These are phyloP conservation scores for Odontocolon sp. DNA, from an alignment of 2,888 invertebrate species.

Conservation along the genomic window DNA sequence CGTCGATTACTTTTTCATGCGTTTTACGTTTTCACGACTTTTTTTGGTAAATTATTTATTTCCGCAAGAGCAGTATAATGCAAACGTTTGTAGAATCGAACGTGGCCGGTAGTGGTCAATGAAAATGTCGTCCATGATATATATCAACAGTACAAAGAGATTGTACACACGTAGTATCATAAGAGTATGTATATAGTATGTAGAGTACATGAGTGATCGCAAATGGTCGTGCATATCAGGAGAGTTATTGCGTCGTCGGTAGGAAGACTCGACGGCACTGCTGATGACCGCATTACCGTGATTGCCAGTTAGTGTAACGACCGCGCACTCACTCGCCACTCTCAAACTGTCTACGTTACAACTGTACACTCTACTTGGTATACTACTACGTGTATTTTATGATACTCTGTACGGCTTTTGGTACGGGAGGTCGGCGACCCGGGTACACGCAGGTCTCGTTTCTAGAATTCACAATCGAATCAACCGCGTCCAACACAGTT, in stretches of 20 bases:
- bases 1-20: not conserved
- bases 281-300: slow-evolving; percentile 78
- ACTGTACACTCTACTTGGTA: slow-evolving; percentile 5
- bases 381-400: slow-evolving; percentile 16
- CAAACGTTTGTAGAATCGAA: not conserved
- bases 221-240: slow-evolving; percentile 41
- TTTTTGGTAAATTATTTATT: not conserved
- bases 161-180: not conserved
- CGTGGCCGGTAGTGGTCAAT: slow-evolving; percentile 10
- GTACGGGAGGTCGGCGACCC: slow-evolving; percentile 69
- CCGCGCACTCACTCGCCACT: slow-evolving; percentile 66
- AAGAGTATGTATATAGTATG: slow-evolving; percentile 5
- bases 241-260: slow-evolving; percentile 48
- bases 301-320: slow-evolving; percentile 79
- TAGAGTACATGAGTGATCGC: slow-evolving; percentile 14
- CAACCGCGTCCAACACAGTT: slow-evolving; percentile 43
- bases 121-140: not conserved
- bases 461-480: slow-evolving; percentile 64
- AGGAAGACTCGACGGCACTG: slow-evolving; percentile 62
- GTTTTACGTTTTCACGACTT: not conserved
- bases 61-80: not conserved
- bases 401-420: slow-evolving; percentile 62
- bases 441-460: slow-evolving; percentile 62
- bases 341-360: slow-evolving; percentile 48
- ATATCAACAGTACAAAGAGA: not conserved